Base-by-base conservation (phyloP, 1,140 invertebrate species). In the Panagrolaimus sp. region DNA sequence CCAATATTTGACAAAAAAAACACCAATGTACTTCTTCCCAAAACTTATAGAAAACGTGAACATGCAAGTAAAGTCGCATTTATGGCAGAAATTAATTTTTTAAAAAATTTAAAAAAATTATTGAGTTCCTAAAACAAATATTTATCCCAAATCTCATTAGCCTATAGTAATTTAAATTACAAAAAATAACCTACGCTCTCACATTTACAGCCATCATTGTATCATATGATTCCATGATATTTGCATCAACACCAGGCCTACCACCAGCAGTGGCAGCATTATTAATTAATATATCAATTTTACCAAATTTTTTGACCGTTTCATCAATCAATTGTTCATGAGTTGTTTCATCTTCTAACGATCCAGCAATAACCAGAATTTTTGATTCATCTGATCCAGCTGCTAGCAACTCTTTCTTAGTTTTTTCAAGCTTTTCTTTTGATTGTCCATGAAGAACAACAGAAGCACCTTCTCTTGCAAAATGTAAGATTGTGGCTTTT, bases 181-280 rank as follows among this genome's bases (percentile, higher is more conserved):
- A n/a, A n/a, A 38, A 38, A 38, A 38, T 38, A 4, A 38, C 31
- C 7, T 38, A 38, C 31, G 31, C 31, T 31, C 13, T 16, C 48
- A 80, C 88, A 91, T 71, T 89, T 13, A 89, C 87, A 75, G 90
- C 89, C 85, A 94, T 91, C 0, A 92, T 78, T 51, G 85, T 5
- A 87, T 83, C 0, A 87, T 87, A 27, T 89, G 87, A 77, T 87
- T 87, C 65, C 87, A 77, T 11, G 89, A 82, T 81, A 87, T 88
- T 5, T 11, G 76, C 51, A 9, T 16, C 23, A n/a, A 9, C n/a
- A n/a, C 66, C 65, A 2, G 61, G 47, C 11, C 64, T 57, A 23
- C 51, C 51, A 7, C 76, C 75, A 38, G 31, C 76, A 46, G 79
- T 79, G 2, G 31, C 31, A 38, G 31, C 31, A 38, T 38, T 38